These are phyloP conservation scores for Blastobasis adustella DNA, from an alignment of 2,888 invertebrate genomes.

Conservation along the genomic window DNA sequence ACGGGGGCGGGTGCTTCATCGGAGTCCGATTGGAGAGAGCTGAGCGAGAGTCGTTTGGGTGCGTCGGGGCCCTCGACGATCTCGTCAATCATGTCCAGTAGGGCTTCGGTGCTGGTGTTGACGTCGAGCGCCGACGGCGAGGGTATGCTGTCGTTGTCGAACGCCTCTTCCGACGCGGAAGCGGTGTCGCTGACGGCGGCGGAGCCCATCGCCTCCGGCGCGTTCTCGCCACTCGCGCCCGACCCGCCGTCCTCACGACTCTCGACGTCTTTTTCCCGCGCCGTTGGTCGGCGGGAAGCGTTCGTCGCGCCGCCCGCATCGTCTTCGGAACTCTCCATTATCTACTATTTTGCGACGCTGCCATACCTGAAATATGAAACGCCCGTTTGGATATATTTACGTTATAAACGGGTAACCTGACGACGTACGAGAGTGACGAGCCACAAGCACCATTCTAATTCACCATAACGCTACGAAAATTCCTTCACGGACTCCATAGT, in stretches of 20 bases:
- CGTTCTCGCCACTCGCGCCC: conserved; percentile 41
- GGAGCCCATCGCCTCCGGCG: conserved; percentile 46
- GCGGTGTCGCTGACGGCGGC: conserved; percentile 47
- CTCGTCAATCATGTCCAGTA: conserved; percentile 71
- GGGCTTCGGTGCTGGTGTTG: conserved; percentile 69
- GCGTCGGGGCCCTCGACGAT: conserved; percentile 65
- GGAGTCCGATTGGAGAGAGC: conserved; percentile 17
- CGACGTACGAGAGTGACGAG: conserved; percentile 72
- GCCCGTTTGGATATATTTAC: conserved; percentile 68
- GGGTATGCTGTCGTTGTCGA: conserved; percentile 64
- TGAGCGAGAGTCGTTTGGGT: conserved; percentile 46
- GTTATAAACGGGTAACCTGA: conserved; percentile 70
- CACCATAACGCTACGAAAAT: conserved; percentile 71
- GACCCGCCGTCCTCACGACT: conserved; percentile 58
- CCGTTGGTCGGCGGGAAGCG: conserved; percentile 71
- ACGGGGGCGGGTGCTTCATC: conserved; percentile 2
- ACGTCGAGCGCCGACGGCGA: conserved; percentile 63
- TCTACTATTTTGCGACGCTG: conserved; percentile 70
- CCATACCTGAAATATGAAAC: conserved; percentile 73
- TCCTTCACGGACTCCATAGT: conserved; percentile 66
- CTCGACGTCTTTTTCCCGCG: conserved; percentile 70
- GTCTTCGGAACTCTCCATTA: conserved; percentile 74
- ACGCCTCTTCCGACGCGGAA: conserved; percentile 63
- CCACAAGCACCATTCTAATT: conserved; percentile 74
- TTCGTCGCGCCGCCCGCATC: conserved; percentile 72